Conservation (phyloP, 37 sponge, comb jelly and placozoan species). For the Oscarella lobularis region DNA sequence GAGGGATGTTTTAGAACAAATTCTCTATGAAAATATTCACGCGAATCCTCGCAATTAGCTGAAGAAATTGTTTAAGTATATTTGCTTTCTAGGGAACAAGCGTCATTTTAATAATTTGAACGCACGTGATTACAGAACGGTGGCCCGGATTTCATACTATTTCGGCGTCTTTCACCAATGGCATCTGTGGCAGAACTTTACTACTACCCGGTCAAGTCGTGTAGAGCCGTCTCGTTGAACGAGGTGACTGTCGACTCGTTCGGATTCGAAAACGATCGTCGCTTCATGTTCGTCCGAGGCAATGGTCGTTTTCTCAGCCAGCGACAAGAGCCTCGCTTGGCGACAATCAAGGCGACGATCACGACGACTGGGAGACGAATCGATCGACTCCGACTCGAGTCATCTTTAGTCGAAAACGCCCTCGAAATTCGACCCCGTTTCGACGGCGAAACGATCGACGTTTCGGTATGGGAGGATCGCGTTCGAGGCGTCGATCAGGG, state of each 20-base stretch:
- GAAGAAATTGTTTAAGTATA: no score
- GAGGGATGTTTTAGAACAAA: no score
- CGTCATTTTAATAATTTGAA: no score
- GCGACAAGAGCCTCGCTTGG: conserved; percentile 44
- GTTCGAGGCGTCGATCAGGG: conserved; percentile 65
- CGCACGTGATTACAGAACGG: no score
- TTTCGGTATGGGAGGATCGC: conserved; percentile 32
- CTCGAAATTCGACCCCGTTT: conserved; percentile 13
- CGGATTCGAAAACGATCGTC: conserved; percentile 48
- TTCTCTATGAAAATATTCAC: no score
- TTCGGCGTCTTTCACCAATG: no score
- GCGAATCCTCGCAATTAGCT: no score
- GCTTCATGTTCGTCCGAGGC: conserved; percentile 56
- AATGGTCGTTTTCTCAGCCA: conserved; percentile 49
- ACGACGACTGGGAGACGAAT: conserved; percentile 3
- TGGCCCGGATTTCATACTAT: no score
- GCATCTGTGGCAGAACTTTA: conserved; percentile 45
- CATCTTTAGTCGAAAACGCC: conserved; percentile 19
- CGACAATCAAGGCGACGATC: conserved; percentile 21
- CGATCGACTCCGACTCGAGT: conserved; percentile 14
- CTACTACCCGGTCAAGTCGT: conserved; percentile 66
- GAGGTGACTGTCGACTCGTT: conserved; percentile 22
- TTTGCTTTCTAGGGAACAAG: no score
- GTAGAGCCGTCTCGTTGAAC: conserved; percentile 24
- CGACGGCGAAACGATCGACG: conserved; percentile 18